Conservation (phyloP, 1,140 invertebrate species). For the Eciton burchellii region DNA sequence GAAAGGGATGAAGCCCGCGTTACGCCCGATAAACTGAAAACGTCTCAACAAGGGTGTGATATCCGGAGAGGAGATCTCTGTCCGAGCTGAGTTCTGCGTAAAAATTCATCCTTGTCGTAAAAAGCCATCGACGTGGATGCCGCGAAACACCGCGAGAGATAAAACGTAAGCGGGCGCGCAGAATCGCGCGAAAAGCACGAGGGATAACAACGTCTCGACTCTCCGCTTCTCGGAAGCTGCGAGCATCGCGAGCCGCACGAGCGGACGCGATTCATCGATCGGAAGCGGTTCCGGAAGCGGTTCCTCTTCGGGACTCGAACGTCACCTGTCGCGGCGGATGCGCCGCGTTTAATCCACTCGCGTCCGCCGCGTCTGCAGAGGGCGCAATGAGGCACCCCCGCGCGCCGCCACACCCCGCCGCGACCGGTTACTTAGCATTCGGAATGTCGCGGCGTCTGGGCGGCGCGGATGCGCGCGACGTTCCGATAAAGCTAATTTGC, state of each 20-base stretch:
- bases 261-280: too few species aligned
- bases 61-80: not conserved
- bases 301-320: too few species aligned
- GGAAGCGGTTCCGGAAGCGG: too few species aligned
- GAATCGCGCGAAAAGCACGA: too few species aligned
- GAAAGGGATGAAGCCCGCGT: not conserved
- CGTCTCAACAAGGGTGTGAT: not conserved
- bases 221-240: too few species aligned
- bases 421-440: slow-evolving; percentile 62
- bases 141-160: too few species aligned
- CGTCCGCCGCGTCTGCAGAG: not conserved
- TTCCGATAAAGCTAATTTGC: slow-evolving; percentile 61
- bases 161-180: too few species aligned
- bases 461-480: slow-evolving; percentile 45
- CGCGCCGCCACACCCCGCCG: not conserved
- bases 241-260: too few species aligned
- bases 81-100: not conserved
- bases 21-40: slow-evolving; percentile 11
- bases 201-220: too few species aligned
- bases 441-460: slow-evolving; percentile 40
- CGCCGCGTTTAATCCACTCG: slow-evolving; percentile 59
- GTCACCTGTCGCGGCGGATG: too few species aligned
- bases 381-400: slow-evolving; percentile 55
- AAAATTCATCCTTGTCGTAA: too few species aligned
- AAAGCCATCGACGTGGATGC: too few species aligned